Conservation (phyloP, 2,113 vertebrate genomes). For the Clinocottus analis region DNA sequence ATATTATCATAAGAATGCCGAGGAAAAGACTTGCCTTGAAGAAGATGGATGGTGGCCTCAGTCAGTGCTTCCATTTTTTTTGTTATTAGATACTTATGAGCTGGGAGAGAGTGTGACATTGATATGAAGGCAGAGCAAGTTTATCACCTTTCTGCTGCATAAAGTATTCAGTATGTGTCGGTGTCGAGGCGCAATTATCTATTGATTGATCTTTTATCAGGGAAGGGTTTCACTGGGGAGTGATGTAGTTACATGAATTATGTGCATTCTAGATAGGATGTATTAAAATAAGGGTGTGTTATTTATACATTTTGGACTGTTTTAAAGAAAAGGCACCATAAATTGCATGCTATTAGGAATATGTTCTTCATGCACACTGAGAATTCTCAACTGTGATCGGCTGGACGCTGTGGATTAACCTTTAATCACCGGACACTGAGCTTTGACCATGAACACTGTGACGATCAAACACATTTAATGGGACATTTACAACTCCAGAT, state of each 20-base stretch:
- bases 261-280: conserved; percentile 8
- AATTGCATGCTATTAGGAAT: neutral
- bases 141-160: conserved; percentile 21
- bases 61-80: conserved; percentile 42
- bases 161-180: conserved; percentile 14
- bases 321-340: neutral
- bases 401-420: neutral
- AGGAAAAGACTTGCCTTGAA: conserved; percentile 32
- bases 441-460: neutral
- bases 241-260: conserved; percentile 18
- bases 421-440: neutral
- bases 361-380: neutral
- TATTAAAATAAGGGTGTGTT: neutral
- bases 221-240: neutral
- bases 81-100: conserved; percentile 55
- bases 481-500: too few species aligned
- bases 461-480: too few species aligned
- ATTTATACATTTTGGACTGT: neutral
- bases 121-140: conserved; percentile 13
- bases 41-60: conserved; percentile 48
- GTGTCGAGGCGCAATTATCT: conserved; percentile 29
- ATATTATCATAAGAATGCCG: conserved; percentile 56
- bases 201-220: conserved; percentile 21
- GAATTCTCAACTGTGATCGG: neutral
- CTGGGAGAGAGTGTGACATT: conserved; percentile 32